Evolutionary conservation across 2,888 invertebrate genomes (phyloP), one percentile per base, ranked within the genome.

Genomic region (Ophioninae sp.): DNA sequence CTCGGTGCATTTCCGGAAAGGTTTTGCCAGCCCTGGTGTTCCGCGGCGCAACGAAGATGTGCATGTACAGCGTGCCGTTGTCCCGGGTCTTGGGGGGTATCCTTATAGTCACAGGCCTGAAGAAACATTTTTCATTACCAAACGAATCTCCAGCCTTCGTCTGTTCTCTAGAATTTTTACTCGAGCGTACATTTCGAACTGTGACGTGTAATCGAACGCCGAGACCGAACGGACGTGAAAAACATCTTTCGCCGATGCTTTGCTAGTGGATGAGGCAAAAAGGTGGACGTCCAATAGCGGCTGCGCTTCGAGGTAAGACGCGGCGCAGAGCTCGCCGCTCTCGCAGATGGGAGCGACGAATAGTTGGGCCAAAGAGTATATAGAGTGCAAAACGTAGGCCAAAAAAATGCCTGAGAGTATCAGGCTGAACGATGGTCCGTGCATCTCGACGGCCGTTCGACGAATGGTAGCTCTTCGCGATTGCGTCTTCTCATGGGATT

Each of bases 41-140:
- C 82, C 95, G 93, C 73, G 96, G 95, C 22, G 96, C 94, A 56
- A 97, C 90, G 69, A 96, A 94, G 1, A 96, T 95, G 92, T 98
- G 97, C 90, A 98, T 94, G 90, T 94, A 96, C 67, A 99, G 91
- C 7, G 97, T 96, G 0, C 98, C 99, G 94, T 99, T 99, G 80
- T 95, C 95, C 17, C 96, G 94, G 0, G 97, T 97, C 91, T 95
- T 95, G 30, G 93, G 93, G 5, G 98, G 97, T 85, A 98, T 93
- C 85, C 95, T 94, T 75, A 98, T 92, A 75, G 93, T 94, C 39
- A 97, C 90, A 71, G 95, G 94, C 88, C 97, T 97, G 91, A n/a
- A 68, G 79, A 80, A 37, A n/a, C 8, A 13, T 17, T 10, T 8
- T 7, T 17, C 13, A 51, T 69, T 3, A 23, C 13, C 8, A 17